Conservation (phyloP, 2,113 vertebrate genomes). For the Chaenogobius annularis region DNA sequence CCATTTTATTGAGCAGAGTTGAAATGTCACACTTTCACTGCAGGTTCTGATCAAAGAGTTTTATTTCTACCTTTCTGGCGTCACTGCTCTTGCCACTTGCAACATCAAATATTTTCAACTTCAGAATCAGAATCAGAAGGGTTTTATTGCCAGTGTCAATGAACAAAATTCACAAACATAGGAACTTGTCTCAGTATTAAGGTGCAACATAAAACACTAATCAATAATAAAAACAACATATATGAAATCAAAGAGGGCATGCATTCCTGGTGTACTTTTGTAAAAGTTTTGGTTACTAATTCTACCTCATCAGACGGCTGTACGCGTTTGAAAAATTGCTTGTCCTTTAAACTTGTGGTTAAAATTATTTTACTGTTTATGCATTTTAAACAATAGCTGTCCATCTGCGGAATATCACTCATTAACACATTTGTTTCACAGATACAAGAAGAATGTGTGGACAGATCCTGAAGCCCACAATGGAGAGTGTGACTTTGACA, state of each 20-base stretch:
- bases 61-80: not conserved
- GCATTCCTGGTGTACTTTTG: not conserved
- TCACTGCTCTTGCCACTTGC: not conserved
- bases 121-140: too few species aligned
- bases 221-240: too few species aligned
- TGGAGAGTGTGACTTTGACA: slow-evolving; percentile 66
- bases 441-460: slow-evolving; percentile 56
- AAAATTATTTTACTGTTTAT: slow-evolving; percentile 53
- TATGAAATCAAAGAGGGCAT: too few species aligned
- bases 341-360: slow-evolving; percentile 48
- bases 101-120: not conserved
- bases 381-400: slow-evolving; percentile 65
- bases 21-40: not conserved
- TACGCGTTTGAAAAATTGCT: slow-evolving; percentile 19
- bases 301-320: slow-evolving; percentile 16
- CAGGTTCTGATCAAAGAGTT: not conserved
- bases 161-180: too few species aligned
- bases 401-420: slow-evolving; percentile 75
- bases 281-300: slow-evolving; percentile 3
- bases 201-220: too few species aligned
- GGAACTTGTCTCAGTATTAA: too few species aligned
- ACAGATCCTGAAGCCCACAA: slow-evolving; percentile 57
- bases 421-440: slow-evolving; percentile 68
- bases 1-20: not conserved
- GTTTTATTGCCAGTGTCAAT: too few species aligned